Percentiles rank a stretch among this genome's conserved stretches.
phyloP scores from a whole-genome alignment of 1,140 invertebrate species.

The Phortica variegata region DNA sequence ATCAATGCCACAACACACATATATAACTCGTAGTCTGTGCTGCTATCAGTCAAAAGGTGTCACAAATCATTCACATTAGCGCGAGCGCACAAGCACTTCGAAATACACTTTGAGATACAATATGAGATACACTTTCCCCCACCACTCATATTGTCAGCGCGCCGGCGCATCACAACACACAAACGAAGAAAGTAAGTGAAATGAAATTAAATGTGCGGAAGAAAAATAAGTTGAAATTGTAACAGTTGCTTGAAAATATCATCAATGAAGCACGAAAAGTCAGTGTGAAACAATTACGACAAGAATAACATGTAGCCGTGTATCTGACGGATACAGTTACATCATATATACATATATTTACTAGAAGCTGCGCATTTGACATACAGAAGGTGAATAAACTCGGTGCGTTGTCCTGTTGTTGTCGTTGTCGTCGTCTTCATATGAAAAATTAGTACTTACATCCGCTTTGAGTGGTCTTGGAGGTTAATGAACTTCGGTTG shows the following conservation, averaged over 20 bases:
- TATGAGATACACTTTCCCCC: too few relatives aligned
- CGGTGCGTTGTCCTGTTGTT: conserved; percentile 29
- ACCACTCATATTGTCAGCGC: conserved; percentile 4
- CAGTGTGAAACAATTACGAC: conserved; percentile 23
- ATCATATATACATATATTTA: too few relatives aligned
- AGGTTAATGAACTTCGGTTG: conserved; percentile 35
- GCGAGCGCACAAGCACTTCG: too few relatives aligned
- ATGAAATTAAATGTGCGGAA: conserved; percentile 37
- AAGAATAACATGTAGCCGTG: conserved; percentile 11
- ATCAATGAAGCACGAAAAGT: conserved; percentile 14
- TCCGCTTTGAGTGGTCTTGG: conserved; percentile 24
- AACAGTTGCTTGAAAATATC: conserved; percentile 49
- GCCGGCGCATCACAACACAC: not conserved
- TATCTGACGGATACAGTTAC: too few relatives aligned
- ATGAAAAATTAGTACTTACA: conserved; percentile 43
- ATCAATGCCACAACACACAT: too few relatives aligned
- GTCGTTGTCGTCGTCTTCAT: conserved; percentile 30
- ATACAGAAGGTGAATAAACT: conserved; percentile 44
- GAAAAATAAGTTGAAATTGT: conserved; percentile 41
- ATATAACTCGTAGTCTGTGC: not conserved
- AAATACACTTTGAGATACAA: too few relatives aligned
- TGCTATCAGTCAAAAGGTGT: conserved; percentile 25
- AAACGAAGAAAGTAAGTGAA: conserved; percentile 29
- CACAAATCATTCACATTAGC: conserved; percentile 40
- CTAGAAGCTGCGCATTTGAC: conserved; percentile 17